These are phyloP conservation scores for Cacatua alba DNA, from an alignment of 2,113 vertebrate species.

Conservation along the genomic window DNA sequence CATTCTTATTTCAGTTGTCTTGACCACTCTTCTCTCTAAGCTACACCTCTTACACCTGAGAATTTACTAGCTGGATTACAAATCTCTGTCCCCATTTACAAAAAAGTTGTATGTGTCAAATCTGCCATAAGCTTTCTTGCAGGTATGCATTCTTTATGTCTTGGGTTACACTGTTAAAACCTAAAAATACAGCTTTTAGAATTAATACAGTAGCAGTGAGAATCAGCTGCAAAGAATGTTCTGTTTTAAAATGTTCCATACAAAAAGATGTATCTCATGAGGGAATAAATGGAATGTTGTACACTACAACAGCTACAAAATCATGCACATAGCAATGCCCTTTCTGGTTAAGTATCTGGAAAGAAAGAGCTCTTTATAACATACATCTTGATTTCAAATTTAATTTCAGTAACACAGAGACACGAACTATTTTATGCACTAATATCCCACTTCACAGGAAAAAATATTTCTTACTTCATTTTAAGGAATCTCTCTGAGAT, in stretches of 20 bases:
- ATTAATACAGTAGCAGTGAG: neutral
- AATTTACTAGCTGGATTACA: neutral
- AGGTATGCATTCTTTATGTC: neutral
- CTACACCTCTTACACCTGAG: neutral
- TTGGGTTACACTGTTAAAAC: neutral
- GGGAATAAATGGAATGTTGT: neutral
- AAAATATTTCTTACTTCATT: neutral
- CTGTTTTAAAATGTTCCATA: constrained; percentile 3
- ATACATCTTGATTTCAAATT: neutral
- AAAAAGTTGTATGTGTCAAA: neutral
- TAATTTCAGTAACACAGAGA: neutral
- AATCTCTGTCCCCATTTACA: neutral
- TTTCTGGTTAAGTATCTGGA: neutral
- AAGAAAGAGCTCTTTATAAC: neutral
- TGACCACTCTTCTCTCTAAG: neutral
- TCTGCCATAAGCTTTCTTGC: neutral
- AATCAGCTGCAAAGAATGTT: constrained; percentile 6
- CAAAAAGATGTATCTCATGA: neutral
- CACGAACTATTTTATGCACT: neutral
- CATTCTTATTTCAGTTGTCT: neutral
- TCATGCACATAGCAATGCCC: neutral
- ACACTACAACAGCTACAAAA: neutral
- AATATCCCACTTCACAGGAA: neutral
- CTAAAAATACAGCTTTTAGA: neutral
- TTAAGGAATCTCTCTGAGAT: neutral